Evolutionary conservation across 2,113 vertebrate species (phyloP).

Genomic region (Seriola rivoliana): DNA sequence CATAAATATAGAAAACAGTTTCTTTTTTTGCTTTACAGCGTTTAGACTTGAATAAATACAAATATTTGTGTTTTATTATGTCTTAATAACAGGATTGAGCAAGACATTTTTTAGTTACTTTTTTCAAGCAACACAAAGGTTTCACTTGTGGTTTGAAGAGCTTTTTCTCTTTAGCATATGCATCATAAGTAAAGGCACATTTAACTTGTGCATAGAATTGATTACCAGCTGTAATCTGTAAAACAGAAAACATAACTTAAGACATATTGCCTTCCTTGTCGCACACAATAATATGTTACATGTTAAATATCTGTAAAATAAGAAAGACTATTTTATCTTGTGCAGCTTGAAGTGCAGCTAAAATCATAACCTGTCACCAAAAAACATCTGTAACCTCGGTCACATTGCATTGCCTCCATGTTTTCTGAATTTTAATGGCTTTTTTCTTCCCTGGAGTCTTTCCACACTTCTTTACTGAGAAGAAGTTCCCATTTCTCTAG

Average conservation of each 20-base stretch:
- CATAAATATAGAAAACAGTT: constrained; percentile 27
- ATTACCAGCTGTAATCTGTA: constrained; percentile 19
- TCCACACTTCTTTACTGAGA: neutral
- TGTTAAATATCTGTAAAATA: neutral
- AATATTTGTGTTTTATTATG: neutral
- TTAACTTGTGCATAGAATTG: constrained; percentile 25
- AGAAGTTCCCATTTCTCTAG: neutral
- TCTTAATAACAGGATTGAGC: neutral
- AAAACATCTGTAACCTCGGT: constrained; percentile 11
- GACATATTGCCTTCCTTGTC: neutral
- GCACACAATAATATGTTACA: neutral
- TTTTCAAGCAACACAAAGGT: neutral
- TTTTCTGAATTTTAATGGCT: constrained; percentile 18
- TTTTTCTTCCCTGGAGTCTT: neutral
- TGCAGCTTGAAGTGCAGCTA: constrained; percentile 12
- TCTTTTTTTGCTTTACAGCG: neutral
- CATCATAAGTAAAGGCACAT: constrained; percentile 24
- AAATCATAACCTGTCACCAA: neutral
- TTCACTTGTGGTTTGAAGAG: neutral
- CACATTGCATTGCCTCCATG: neutral
- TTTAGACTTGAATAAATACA: constrained; percentile 50
- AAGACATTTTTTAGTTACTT: neutral
- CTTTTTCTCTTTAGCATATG: constrained; percentile 21
- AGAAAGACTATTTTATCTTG: neutral
- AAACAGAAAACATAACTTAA: neutral